A percentile compares a stretch with the other conserved stretches of the same genome.
These are phyloP conservation scores for Liparis tanakae DNA, from an alignment of 2,797 vertebrate genomes.

Conservation along the genomic window DNA sequence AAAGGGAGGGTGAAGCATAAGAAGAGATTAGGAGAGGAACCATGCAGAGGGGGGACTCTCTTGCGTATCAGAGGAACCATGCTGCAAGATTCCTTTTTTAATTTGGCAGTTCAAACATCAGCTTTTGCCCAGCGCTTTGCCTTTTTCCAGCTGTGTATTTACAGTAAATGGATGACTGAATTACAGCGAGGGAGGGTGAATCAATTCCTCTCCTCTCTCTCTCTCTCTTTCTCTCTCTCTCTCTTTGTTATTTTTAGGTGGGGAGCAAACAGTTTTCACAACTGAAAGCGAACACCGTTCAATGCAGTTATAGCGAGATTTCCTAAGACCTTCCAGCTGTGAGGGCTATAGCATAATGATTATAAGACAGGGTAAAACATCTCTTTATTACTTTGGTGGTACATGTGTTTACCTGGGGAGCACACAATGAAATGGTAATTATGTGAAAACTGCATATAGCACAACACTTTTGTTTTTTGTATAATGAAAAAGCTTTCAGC, in stretches of 20 bases:
- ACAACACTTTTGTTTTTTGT: constrained; percentile 12
- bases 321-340: constrained; percentile 68
- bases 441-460: constrained; percentile 18
- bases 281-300: constrained; percentile 60
- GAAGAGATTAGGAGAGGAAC: constrained; percentile 33
- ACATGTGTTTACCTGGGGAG: constrained; percentile 45
- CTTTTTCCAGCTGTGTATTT: constrained; percentile 73
- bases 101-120: constrained; percentile 74
- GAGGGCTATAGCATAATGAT: constrained; percentile 47
- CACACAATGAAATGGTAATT: constrained; percentile 44
- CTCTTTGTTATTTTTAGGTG: constrained; percentile 64
- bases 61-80: constrained; percentile 47
- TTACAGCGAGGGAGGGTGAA: constrained; percentile 59
- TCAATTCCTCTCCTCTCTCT: constrained; percentile 45
- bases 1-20: constrained; percentile 35
- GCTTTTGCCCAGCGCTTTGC: constrained; percentile 57
- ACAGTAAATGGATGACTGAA: constrained; percentile 72
- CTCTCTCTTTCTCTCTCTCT: constrained; percentile 27
- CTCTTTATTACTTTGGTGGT: constrained; percentile 54
- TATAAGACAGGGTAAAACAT: constrained; percentile 53
- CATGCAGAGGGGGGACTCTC: constrained; percentile 35
- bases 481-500: constrained; percentile 12
- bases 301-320: constrained; percentile 50
- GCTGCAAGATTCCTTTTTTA: constrained; percentile 70
- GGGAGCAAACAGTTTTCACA: constrained; percentile 68